Percentiles rank a stretch among this genome's conserved stretches.
Conservation (phyloP, 2,797 vertebrate species). For the Phataginus tetradactyla region DNA sequence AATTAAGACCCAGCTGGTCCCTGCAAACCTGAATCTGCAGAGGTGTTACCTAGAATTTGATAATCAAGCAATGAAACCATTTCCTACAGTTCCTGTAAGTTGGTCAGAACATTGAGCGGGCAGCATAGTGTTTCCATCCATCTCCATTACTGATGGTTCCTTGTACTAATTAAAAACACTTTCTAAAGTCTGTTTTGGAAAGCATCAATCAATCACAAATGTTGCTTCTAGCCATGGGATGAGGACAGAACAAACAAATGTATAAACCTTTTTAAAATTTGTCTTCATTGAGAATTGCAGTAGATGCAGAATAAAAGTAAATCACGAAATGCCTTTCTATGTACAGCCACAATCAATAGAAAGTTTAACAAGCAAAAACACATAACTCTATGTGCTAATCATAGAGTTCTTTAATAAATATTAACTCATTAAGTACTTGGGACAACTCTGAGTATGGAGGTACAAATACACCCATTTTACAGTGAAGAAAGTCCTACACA, state of each 20-base stretch:
- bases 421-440: neutral
- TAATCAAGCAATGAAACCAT: neutral
- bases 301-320: neutral
- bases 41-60: neutral
- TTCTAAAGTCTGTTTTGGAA: constrained; percentile 6
- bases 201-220: neutral
- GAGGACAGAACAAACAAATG: constrained; percentile 1
- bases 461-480: neutral
- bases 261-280: neutral
- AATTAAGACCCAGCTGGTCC: neutral
- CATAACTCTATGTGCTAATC: neutral
- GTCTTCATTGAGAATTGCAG: neutral
- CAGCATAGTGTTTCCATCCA: neutral
- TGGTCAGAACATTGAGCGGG: neutral
- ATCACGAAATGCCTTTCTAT: neutral
- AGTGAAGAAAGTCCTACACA: neutral
- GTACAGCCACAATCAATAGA: neutral
- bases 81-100: constrained; percentile 16
- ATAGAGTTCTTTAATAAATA: neutral
- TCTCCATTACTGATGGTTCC: neutral
- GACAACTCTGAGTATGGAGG: neutral
- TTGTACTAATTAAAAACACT: constrained; percentile 51
- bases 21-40: neutral
- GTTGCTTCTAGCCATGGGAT: neutral
- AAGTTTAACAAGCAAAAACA: neutral